Conservation (phyloP, 2,113 vertebrate genomes). For the Caloenas nicobarica region DNA sequence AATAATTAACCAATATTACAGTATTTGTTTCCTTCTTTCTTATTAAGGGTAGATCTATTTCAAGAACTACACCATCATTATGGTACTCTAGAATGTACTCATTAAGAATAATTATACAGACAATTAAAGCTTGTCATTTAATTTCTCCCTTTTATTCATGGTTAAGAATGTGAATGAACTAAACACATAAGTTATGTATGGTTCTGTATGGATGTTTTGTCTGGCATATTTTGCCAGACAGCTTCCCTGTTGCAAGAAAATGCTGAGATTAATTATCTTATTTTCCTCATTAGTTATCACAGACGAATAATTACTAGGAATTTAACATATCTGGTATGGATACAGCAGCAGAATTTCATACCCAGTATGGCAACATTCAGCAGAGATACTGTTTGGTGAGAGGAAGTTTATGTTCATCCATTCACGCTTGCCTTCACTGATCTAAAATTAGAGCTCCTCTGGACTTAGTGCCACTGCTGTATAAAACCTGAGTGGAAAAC, state of each 20-base stretch:
- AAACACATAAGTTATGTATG: not conserved
- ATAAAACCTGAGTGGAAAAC: not conserved
- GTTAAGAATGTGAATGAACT: not conserved
- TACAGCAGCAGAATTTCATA: not conserved
- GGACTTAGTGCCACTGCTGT: not conserved
- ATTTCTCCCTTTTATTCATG: conserved; percentile 25
- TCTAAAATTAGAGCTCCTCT: conserved; percentile 11
- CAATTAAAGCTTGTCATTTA: conserved; percentile 17
- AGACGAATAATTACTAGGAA: conserved; percentile 3
- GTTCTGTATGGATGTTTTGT: not conserved
- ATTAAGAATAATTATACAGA: conserved; percentile 52
- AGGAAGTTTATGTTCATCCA: not conserved
- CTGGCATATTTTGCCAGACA: not conserved
- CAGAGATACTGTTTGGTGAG: not conserved
- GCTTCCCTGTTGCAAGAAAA: not conserved
- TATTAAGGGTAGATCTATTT: conserved; percentile 36
- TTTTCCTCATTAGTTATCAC: conserved; percentile 5
- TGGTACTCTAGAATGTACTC: not conserved
- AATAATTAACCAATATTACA: not conserved
- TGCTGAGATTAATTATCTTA: conserved; percentile 2
- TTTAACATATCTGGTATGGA: not conserved
- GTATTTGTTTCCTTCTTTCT: not conserved
- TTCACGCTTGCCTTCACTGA: not conserved
- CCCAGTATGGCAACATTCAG: not conserved
- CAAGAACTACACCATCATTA: not conserved